A percentile compares a stretch with the other conserved stretches of the same genome.
Conservation (phyloP, 2,888 invertebrate species). For the Eugnorisma glareosa region DNA sequence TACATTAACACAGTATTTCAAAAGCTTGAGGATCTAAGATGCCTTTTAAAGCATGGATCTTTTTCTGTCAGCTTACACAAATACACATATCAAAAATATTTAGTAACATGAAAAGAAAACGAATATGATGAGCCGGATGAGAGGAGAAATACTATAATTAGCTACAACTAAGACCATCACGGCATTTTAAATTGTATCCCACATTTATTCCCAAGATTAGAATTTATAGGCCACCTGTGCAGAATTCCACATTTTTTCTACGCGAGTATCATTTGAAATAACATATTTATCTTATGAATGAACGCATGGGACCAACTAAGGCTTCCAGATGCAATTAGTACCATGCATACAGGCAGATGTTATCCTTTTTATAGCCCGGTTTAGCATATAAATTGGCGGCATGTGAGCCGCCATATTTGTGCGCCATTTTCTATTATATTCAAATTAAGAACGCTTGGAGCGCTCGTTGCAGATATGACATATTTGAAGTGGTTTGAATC, state of each 20-base stretch:
- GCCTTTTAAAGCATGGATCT: background rate
- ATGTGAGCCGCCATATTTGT: constrained; percentile 74
- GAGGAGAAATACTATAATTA: background rate
- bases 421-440: constrained; percentile 85
- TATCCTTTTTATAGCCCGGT: constrained; percentile 68
- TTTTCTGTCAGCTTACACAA: background rate
- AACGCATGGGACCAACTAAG: constrained; percentile 51
- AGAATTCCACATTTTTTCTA: constrained; percentile 37
- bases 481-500: constrained; percentile 1
- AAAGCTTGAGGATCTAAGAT: background rate
- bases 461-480: constrained; percentile 57
- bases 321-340: constrained; percentile 70
- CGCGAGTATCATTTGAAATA: constrained; percentile 13
- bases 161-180: background rate
- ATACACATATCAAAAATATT: background rate
- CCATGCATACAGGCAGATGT: constrained; percentile 73
- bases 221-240: constrained; percentile 59
- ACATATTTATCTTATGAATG: constrained; percentile 64
- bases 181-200: background rate
- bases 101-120: background rate
- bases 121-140: background rate
- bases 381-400: constrained; percentile 82
- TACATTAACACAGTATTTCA: background rate
- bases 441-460: constrained; percentile 77
- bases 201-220: constrained; percentile 37